phyloP scores from a whole-genome alignment of 2,113 vertebrate species.

The Aplodontia rufa region DNA sequence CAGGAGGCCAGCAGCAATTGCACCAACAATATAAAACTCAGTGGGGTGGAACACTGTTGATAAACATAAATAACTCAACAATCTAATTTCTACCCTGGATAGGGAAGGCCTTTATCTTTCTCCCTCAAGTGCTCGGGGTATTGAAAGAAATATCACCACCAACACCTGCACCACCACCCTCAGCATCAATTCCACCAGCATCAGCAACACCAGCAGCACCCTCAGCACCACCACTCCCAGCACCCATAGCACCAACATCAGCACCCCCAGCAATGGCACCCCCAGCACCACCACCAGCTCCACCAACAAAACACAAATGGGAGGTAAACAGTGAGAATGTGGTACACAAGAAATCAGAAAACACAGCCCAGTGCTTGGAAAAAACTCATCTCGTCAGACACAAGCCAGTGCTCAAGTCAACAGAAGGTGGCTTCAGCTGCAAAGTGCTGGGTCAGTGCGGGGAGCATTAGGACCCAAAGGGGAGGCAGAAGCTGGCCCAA shows the following conservation, averaged over 20 bases:
- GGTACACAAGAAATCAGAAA: background rate
- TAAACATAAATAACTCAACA: background rate
- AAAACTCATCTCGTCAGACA: background rate
- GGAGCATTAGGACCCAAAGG: background rate
- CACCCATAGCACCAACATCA: too few relatives aligned
- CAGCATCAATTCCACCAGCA: too few relatives aligned
- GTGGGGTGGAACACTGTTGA: background rate
- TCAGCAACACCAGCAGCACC: too few relatives aligned
- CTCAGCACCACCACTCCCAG: too few relatives aligned
- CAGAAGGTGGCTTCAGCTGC: too few relatives aligned
- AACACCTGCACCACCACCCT: too few relatives aligned
- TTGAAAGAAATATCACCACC: background rate
- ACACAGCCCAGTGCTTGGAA: rapidly evolving
- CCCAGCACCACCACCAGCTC: background rate
- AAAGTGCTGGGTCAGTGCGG: background rate
- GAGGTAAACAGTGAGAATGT: background rate
- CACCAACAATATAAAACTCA: background rate
- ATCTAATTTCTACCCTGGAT: background rate
- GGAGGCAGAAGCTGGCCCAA: background rate
- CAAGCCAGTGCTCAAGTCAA: background rate
- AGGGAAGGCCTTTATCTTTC: background rate
- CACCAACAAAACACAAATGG: background rate
- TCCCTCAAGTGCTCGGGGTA: background rate
- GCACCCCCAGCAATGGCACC: too few relatives aligned
- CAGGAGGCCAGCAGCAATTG: background rate